A percentile compares a stretch with the other conserved stretches of the same genome.
Evolutionary conservation across 92 coral and sea anemone genomes (phyloP).

Genomic region (Porites evermanni): DNA sequence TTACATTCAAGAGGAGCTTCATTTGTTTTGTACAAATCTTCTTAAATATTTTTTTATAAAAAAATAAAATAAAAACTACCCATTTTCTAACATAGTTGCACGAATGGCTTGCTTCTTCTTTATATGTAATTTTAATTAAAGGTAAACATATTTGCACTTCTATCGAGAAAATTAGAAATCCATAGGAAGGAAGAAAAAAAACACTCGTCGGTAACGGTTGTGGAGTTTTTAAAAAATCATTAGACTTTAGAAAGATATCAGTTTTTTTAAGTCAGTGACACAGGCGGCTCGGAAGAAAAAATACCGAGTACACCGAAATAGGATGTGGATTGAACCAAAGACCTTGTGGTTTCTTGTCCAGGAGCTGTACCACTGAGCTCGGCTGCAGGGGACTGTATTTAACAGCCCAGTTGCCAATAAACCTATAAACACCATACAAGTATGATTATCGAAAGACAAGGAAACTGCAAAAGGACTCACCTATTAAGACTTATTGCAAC

Average conservation of each 20-base stretch:
- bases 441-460: background rate
- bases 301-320: no score
- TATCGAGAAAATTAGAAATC: background rate
- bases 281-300: no score
- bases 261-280: no score
- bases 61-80: background rate
- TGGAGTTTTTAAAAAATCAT: no score
- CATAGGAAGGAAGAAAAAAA: no score
- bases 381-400: no score
- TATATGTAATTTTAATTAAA: background rate
- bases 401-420: background rate
- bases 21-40: background rate
- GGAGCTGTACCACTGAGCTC: no score
- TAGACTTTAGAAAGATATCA: no score
- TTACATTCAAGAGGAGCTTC: background rate
- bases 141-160: background rate
- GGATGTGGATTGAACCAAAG: no score
- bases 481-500: slow-evolving; percentile 96
- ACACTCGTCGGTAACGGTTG: no score
- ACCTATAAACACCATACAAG: no score
- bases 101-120: background rate
- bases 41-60: background rate
- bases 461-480: slow-evolving; percentile 47
- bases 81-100: background rate
- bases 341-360: no score